Evolutionary conservation across 2,113 vertebrate species (phyloP).

Genomic region (Leptobrachium ailaonicum): DNA sequence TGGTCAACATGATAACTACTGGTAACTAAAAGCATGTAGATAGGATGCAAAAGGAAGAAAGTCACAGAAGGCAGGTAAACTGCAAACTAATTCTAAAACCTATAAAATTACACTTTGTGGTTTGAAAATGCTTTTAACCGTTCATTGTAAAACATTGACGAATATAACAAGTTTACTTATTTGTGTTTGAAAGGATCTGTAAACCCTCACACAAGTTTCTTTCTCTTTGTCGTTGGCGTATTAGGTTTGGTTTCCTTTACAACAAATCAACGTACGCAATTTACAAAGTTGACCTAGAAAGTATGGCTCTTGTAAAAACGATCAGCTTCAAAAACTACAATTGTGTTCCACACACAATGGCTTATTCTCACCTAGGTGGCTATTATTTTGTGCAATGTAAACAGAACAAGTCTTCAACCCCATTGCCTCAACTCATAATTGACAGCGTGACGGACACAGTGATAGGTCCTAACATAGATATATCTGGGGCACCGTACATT

Average conservation of each 20-base stretch:
- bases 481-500: constrained; percentile 72
- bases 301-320: constrained; percentile 81
- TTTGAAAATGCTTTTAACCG: too few species aligned
- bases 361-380: constrained; percentile 88
- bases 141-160: too few species aligned
- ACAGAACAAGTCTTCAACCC: not conserved
- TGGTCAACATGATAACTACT: too few species aligned
- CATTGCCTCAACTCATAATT: constrained; percentile 76
- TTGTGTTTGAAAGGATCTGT: too few species aligned
- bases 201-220: not conserved
- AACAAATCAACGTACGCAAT: constrained; percentile 73
- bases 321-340: constrained; percentile 75
- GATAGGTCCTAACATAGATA: constrained; percentile 72
- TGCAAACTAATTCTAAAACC: too few species aligned
- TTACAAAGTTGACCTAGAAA: constrained; percentile 95
- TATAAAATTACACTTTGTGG: too few species aligned
- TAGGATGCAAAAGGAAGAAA: too few species aligned
- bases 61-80: too few species aligned
- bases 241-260: constrained; percentile 92
- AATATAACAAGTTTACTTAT: too few species aligned
- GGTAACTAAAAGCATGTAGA: too few species aligned
- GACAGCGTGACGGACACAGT: constrained; percentile 87
- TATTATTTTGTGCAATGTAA: constrained; percentile 86
- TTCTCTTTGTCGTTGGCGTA: not conserved
- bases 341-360: constrained; percentile 84